These are phyloP conservation scores for Diadromus collaris DNA, from an alignment of 2,888 invertebrate genomes.

Conservation along the genomic window DNA sequence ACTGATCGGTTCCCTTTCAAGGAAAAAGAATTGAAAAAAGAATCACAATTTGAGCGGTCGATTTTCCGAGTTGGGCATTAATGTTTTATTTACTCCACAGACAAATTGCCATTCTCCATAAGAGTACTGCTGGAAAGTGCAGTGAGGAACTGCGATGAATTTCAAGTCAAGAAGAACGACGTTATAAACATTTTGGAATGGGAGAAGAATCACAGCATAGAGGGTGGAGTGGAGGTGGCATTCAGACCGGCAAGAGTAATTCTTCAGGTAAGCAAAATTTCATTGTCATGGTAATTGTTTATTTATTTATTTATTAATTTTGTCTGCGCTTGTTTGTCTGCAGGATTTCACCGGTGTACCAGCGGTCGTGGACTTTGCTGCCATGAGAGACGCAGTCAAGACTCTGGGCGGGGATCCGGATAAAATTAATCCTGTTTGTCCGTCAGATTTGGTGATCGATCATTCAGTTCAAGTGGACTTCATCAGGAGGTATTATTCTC, in stretches of 20 bases:
- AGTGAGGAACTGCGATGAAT: slow-evolving; percentile 97
- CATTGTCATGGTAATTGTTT: neutral
- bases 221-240: slow-evolving; percentile 93
- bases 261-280: slow-evolving; percentile 86
- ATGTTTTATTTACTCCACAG: slow-evolving; percentile 78
- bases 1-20: too few relatives aligned
- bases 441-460: slow-evolving; percentile 98
- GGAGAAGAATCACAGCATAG: slow-evolving; percentile 87
- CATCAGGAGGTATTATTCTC: slow-evolving; percentile 83
- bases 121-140: slow-evolving; percentile 97
- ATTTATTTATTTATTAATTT: neutral
- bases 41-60: too few relatives aligned
- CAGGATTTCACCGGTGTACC: slow-evolving; percentile 98
- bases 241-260: slow-evolving; percentile 98
- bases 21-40: too few relatives aligned
- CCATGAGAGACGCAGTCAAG: slow-evolving; percentile 98
- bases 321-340: slow-evolving; percentile 45
- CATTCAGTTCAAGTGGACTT: slow-evolving; percentile 99
- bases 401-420: slow-evolving; percentile 93
- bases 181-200: slow-evolving; percentile 94
- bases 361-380: slow-evolving; percentile 99
- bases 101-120: slow-evolving; percentile 94
- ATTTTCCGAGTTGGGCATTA: too few relatives aligned
- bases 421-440: slow-evolving; percentile 98
- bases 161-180: slow-evolving; percentile 92